Base-by-base conservation (phyloP, 2,113 vertebrate species). In the Mastomys natalensis region DNA sequence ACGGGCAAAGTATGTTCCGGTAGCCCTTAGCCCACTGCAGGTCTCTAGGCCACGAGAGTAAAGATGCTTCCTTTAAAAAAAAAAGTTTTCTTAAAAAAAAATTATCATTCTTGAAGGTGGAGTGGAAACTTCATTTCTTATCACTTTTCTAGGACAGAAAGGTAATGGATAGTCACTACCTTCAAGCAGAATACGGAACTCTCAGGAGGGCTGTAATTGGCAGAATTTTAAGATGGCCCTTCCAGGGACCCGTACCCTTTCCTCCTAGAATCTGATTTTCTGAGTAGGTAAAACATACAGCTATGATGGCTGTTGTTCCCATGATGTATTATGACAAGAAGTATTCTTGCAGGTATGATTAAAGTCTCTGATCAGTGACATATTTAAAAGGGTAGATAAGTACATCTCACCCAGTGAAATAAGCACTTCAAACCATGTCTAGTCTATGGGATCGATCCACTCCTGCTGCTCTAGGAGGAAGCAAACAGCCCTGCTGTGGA, bases 21-120 rank as follows among this genome's bases (percentile, higher is more conserved):
- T 24, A 66, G 74, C 16, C 31, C 40, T 88, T 51, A 66, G 53
- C 16, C 40, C 53, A 82, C 51, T 73, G 13, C 21, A 43, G 9
- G 21, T 31, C 51, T 95, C 90, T 89, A 93, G 64, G 58, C n/a
- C 74, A 26, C 29, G 76, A 93, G 90, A 91, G 22, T 62, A 80
- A 85, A 87, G 81, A 88, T 95, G 58, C 12, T 40, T 88, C 86
- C 87, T 80, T 51, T 84, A 31, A 31, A 68, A 68, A 40, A 80
- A 87, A 53, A 48, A 76, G 81, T n/a, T 58, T 84, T 45, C 55
- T 88, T n/a, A n/a, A 72, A 55, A 85, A 34, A 76, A 89, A 89
- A 6, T 68, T 87, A 13, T 77, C 37, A 53, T 62, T 82, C 64
- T 68, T 5, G 7, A 77, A 82, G 13, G 3, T 5, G 5, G 22